phyloP scores from a whole-genome alignment of 1,140 invertebrate species.

The Triops longicaudatus region DNA sequence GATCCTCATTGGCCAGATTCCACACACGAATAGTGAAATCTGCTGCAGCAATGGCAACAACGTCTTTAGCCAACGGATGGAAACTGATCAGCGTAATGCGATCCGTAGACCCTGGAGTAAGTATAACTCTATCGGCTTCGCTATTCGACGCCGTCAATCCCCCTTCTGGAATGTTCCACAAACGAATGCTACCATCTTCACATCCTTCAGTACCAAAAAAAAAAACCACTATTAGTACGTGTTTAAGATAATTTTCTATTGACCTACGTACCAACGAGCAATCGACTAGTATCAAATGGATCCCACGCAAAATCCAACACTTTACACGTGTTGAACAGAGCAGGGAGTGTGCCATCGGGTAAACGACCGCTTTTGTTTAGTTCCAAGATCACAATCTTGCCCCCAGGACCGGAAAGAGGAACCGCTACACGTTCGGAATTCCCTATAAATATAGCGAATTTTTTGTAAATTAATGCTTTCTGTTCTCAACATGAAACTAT shows the following conservation, averaged over 20 bases:
- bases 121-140: conserved; percentile 43
- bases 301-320: conserved; percentile 91
- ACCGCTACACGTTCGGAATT: conserved; percentile 77
- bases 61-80: conserved; percentile 75
- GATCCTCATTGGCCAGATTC: conserved; percentile 51
- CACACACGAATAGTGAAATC: conserved; percentile 82
- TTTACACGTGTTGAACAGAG: conserved; percentile 75
- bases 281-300: conserved; percentile 68
- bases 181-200: conserved; percentile 77
- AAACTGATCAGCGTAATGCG: conserved; percentile 87
- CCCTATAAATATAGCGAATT: conserved; percentile 46
- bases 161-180: conserved; percentile 60
- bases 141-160: conserved; percentile 65
- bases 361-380: conserved; percentile 65
- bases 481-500: too few species aligned
- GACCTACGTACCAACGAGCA: conserved; percentile 58
- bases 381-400: conserved; percentile 80
- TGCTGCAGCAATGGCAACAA: conserved; percentile 76
- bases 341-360: conserved; percentile 69
- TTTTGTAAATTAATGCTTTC: too few species aligned
- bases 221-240: neutral
- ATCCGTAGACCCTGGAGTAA: conserved; percentile 65
- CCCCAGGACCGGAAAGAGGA: conserved; percentile 76
- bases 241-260: neutral
- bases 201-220: conserved; percentile 50